phyloP scores from a whole-genome alignment of 2,113 vertebrate genomes.

The Salvator merianae region DNA sequence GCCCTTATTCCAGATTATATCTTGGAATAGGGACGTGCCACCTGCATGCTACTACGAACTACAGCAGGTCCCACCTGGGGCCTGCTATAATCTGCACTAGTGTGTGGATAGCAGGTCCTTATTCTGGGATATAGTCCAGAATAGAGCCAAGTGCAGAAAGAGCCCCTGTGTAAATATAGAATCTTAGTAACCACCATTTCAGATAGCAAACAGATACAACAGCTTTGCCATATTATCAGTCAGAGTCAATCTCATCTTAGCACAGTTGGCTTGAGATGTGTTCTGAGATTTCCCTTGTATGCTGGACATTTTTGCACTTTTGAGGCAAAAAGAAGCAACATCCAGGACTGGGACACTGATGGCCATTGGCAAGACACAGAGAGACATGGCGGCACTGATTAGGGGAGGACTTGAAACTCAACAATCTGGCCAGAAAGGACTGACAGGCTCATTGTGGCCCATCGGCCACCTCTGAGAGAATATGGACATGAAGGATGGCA shows the following conservation, averaged over 20 bases:
- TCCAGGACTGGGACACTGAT: neutral
- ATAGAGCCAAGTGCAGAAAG: too few species aligned
- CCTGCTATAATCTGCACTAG: too few species aligned
- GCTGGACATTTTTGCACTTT: neutral
- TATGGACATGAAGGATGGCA: neutral
- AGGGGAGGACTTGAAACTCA: neutral
- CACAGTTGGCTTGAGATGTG: neutral
- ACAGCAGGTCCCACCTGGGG: too few species aligned
- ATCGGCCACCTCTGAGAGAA: neutral
- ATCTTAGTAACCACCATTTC: neutral
- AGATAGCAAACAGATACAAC: neutral
- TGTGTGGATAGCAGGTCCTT: too few species aligned
- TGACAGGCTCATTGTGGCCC: neutral
- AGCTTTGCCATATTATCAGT: neutral
- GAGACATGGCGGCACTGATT: neutral
- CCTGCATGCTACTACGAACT: too few species aligned
- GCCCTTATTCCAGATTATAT: too few species aligned
- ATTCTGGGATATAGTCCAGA: too few species aligned
- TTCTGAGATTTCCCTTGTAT: neutral
- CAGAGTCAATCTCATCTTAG: neutral
- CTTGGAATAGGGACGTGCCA: too few species aligned
- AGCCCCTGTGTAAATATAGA: conserved; percentile 42
- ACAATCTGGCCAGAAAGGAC: neutral
- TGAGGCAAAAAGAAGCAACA: neutral
- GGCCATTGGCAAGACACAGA: conserved; percentile 9